phyloP scores from a whole-genome alignment of 1,140 invertebrate species.

The Ephestia elutella region DNA sequence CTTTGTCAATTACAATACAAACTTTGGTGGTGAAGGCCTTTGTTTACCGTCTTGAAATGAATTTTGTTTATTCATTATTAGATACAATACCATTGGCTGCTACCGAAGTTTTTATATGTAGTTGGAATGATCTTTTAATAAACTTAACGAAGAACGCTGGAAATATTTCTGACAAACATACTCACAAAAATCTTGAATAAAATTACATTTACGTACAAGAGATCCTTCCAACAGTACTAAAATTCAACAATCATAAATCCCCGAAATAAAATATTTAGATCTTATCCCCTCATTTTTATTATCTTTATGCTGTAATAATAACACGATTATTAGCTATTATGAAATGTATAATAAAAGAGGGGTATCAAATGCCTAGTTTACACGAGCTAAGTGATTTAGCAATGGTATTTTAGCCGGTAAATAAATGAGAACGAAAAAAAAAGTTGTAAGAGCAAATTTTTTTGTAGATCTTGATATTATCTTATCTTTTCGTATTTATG shows the following conservation, averaged over 20 bases:
- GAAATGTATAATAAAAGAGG: background rate
- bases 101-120: background rate
- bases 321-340: background rate
- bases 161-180: no score
- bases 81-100: background rate
- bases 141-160: no score
- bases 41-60: background rate
- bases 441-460: no score
- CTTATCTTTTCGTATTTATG: no score
- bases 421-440: no score
- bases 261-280: background rate
- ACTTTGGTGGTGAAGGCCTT: background rate
- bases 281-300: background rate
- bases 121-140: background rate
- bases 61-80: background rate
- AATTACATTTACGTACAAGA: no score
- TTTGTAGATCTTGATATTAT: no score
- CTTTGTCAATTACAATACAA: constrained; percentile 19
- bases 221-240: background rate
- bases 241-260: background rate
- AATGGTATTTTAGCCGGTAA: background rate
- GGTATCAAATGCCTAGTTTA: background rate
- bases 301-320: background rate
- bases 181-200: no score
- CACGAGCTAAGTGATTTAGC: background rate